Base-by-base conservation (phyloP, 2,113 vertebrate species). In the Chunga burmeisteri region DNA sequence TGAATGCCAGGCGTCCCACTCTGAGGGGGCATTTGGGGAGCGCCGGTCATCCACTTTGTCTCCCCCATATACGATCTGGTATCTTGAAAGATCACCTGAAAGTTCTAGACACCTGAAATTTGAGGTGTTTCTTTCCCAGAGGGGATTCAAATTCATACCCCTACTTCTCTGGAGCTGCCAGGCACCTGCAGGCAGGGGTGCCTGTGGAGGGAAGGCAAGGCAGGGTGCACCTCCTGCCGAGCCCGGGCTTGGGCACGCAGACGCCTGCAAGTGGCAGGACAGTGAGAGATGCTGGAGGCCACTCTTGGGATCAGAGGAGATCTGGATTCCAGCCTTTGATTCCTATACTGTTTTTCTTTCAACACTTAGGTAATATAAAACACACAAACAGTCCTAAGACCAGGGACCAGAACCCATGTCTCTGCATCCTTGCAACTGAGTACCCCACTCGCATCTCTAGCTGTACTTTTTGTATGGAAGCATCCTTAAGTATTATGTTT, bases 1-100 rank as follows among this genome's bases (percentile, higher is more conserved):
- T 2, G 13, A 52, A 4, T 1, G 4, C 34, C 13, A 8, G 10
- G 58, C 0, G 1, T 26, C 29, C 42, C 5, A 4, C 47, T 17
- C n/a, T 4, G 1, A 9, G 12, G 16, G n/a, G 7, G 18, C 3
- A 5, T 56, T 18, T 50, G 44, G 30, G 58, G 65, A 44, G 59
- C 32, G n/a, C 20, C 2, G 2, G 0, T 7, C 22, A 2, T 4
- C 32, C 26, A 10, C 10, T 1, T 2, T 11, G 26, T 34, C 10
- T 9, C 36, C 46, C 50, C 6, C 22, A 23, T 34, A 21, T 3
- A 29, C 21, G 22, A 16, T 4, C 7, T 1, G 53, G 42, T 29
- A 58, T 3, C 65, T 40, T 18, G 1, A 42, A 58, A 30, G 21
- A 34, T 15, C 58, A 36, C 2, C 40, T 79, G 13, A 11, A 17